A percentile compares a stretch with the other conserved stretches of the same genome.
Conservation (phyloP, 2,113 vertebrate species). For the Nyctibius bracteatus region DNA sequence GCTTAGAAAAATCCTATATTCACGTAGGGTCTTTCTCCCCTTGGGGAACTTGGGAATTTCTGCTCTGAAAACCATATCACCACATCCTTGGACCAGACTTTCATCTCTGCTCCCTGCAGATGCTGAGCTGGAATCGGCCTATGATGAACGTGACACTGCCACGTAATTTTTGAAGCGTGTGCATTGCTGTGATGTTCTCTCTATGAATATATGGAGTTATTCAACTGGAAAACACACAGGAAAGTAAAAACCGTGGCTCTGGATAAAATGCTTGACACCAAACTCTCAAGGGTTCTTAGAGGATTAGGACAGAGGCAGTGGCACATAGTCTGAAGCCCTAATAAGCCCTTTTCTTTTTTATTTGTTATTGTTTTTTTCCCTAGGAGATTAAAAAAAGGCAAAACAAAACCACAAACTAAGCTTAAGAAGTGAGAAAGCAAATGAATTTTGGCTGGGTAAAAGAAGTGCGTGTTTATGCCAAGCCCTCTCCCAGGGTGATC, state of each 20-base stretch:
- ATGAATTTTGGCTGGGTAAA: background rate
- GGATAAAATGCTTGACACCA: background rate
- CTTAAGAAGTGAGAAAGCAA: background rate
- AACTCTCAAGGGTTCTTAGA: background rate
- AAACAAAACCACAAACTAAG: background rate
- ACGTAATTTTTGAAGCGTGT: background rate
- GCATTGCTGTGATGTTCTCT: background rate
- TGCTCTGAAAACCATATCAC: background rate
- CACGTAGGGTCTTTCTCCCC: background rate
- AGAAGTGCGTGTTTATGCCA: background rate
- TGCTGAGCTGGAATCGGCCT: background rate
- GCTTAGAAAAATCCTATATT: background rate
- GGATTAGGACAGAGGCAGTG: background rate
- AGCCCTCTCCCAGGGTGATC: background rate
- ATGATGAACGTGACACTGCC: background rate
- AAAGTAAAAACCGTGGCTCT: background rate
- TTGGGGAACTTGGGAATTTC: background rate
- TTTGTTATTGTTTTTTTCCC: accelerated
- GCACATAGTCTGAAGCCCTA: background rate
- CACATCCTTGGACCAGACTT: background rate
- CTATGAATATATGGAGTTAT: background rate
- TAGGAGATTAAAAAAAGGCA: background rate
- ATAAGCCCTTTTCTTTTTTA: background rate
- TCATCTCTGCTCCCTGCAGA: background rate
- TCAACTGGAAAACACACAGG: background rate